Evolutionary conservation across 2,113 vertebrate species (phyloP).

Genomic region (Crocuta crocuta): DNA sequence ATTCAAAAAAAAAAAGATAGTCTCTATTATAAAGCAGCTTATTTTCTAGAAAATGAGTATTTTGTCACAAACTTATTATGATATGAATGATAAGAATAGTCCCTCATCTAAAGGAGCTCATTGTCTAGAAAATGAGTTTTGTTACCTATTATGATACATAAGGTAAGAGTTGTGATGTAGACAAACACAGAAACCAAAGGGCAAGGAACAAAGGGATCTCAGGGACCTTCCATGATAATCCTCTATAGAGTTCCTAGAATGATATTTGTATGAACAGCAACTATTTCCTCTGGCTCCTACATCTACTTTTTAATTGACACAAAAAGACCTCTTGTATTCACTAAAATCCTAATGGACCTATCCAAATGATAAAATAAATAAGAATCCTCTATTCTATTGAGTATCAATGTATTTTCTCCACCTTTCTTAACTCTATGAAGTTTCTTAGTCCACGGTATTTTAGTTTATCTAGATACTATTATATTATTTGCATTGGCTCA

Average conservation of each 20-base stretch:
- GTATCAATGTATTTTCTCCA: not conserved
- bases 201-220: not conserved
- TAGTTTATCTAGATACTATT: not conserved
- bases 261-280: not conserved
- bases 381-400: not conserved
- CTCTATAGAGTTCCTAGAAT: not conserved
- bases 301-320: not conserved
- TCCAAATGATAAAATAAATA: not conserved
- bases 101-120: not conserved
- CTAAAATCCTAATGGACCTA: not conserved
- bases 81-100: not conserved
- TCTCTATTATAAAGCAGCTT: not conserved
- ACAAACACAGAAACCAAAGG: constrained; percentile 12
- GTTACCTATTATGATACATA: no score
- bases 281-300: not conserved
- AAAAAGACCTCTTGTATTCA: constrained; percentile 24
- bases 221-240: not conserved
- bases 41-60: not conserved
- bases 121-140: not conserved
- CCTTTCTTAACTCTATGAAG: not conserved
- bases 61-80: not conserved
- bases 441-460: not conserved
- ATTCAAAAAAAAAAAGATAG: not conserved
- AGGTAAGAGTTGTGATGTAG: not conserved
- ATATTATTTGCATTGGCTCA: not conserved